Base-by-base conservation (phyloP, 2,888 invertebrate genomes). In the Cheiracanthium punctorium region DNA sequence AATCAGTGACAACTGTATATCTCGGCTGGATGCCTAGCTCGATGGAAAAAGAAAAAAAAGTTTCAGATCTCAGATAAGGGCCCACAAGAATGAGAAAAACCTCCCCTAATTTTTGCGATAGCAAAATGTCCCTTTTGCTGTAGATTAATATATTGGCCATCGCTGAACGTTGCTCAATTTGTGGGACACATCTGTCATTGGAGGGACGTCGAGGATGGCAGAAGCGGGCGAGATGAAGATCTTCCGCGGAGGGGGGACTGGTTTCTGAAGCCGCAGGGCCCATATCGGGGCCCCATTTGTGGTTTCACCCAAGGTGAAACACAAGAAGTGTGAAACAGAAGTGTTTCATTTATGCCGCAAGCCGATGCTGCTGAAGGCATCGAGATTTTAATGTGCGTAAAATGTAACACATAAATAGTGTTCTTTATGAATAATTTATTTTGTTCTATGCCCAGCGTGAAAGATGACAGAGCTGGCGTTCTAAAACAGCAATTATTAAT, bases 1-100 rank as follows among this genome's bases (percentile, higher is more conserved):
- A 85, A 85, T 85, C 84, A 85, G 79, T 79, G 79, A 85, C 74
- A 79, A 58, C 79, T 85, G 79, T 80, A 72, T 69, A 52, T 30
- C 84, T 70, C 79, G 30, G 58, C 37, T 73, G 82, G 84, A 69
- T 65, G 82, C 64, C 48, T 17, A 24, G 41, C 4, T 28, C 14
- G n/a, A n/a, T n/a, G n/a, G n/a, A n/a, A 12, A 29, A 12, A 28
- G 5, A 41, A 70, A 32, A 70, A 70, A 48, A 12, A 7, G n/a
- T 17, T 17, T 17, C 10, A 58, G 58, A 58, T 58, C 58, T 4
- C 24, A 67, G 37, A 67, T 65, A 65, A 67, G 33, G 8, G 64
- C 58, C 24, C 14, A 65, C 24, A 74, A 43, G 41, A 70, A 52
- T 33, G 67, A 52, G 72, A 80, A 65, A 72, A 67, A 43, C 24